Conservation (phyloP, 2,113 vertebrate genomes). For the Terrapene triunguis region DNA sequence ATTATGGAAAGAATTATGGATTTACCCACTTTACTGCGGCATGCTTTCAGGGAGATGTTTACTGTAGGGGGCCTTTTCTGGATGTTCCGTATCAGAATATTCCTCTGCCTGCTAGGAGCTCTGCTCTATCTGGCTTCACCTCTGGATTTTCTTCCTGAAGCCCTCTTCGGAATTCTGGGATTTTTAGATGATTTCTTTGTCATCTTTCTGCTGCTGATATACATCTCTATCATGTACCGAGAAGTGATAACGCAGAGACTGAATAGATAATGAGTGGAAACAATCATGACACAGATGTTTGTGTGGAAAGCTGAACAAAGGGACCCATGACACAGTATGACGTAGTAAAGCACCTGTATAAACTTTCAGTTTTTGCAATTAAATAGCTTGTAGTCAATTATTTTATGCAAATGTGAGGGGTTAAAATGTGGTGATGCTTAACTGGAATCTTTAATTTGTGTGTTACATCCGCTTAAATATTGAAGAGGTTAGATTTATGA, state of each 20-base stretch:
- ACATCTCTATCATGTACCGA: slow-evolving; percentile 99
- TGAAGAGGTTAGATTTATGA: slow-evolving; percentile 59
- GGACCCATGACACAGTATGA: neutral
- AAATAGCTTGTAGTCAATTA: slow-evolving; percentile 34
- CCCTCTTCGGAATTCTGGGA: slow-evolving; percentile 95
- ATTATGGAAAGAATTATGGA: slow-evolving; percentile 95
- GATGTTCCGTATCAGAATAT: slow-evolving; percentile 98
- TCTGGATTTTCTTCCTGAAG: slow-evolving; percentile 97
- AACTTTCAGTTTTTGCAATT: slow-evolving; percentile 59
- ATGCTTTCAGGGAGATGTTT: slow-evolving; percentile 97
- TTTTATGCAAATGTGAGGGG: slow-evolving; percentile 47
- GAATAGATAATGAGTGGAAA: slow-evolving; percentile 76
- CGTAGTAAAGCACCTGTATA: slow-evolving; percentile 29
- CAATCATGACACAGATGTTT: slow-evolving; percentile 2
- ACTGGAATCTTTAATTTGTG: slow-evolving; percentile 76
- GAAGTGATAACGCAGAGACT: slow-evolving; percentile 96
- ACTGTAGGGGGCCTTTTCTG: slow-evolving; percentile 97
- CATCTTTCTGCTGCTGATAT: slow-evolving; percentile 94
- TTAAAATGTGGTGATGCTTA: slow-evolving; percentile 58
- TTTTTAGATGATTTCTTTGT: slow-evolving; percentile 99
- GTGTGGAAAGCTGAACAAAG: slow-evolving; percentile 45
- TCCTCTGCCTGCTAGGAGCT: slow-evolving; percentile 93
- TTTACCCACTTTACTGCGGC: slow-evolving; percentile 95
- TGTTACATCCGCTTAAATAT: slow-evolving; percentile 48
- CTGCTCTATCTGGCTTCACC: slow-evolving; percentile 94